Evolutionary conservation across 2,888 invertebrate species (phyloP), one percentile per base, ranked within the genome.

Genomic region (Monoplex corrugatus): DNA sequence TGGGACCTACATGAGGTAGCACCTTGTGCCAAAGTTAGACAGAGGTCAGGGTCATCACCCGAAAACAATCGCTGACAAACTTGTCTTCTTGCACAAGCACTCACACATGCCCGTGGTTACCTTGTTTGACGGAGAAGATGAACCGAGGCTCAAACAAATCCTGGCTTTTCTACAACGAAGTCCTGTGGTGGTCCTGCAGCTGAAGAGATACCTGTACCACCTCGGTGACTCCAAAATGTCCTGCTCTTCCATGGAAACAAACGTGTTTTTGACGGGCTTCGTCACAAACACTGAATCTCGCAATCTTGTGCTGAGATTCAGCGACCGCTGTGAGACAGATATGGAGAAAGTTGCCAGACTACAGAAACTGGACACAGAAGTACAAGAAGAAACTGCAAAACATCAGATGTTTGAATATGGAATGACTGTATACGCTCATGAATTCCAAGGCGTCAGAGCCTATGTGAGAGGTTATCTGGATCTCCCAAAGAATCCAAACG

Each of bases 111-210:
- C 93, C 0, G 86, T 93, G 10, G 63, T 93, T 0, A 40, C 91
- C 23, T 82, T 93, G 3, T 50, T 93, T 38, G 93, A 93, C 45
- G 93, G 93, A 0, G 93, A 92, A 84, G 93, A 93, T 19, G 92
- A 93, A 89, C 87, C 90, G 5, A 82, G 90, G 16, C 89, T 93
- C 16, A 89, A 91, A 13, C 86, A 91, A 40, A 68, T 93, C 28
- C 28, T 68, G 16, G 89, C 78, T 32, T 38, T 86, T 38, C 45
- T 91, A n/a, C 86, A 90, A 57, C 87, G 90, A 38, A 88, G 86
- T 35, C 88, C 89, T 43, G 63, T 91, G 0, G 88, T 93, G 2
- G 86, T 92, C 2, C 32, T 93, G 0, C 90, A 92, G 89, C 90
- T 92, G 2, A 92, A 91, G 86, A n/a, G 93, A n/a, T 90, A 89